Evolutionary conservation across 2,797 vertebrate genomes (phyloP).

Genomic region (Pempheris klunzingeri): DNA sequence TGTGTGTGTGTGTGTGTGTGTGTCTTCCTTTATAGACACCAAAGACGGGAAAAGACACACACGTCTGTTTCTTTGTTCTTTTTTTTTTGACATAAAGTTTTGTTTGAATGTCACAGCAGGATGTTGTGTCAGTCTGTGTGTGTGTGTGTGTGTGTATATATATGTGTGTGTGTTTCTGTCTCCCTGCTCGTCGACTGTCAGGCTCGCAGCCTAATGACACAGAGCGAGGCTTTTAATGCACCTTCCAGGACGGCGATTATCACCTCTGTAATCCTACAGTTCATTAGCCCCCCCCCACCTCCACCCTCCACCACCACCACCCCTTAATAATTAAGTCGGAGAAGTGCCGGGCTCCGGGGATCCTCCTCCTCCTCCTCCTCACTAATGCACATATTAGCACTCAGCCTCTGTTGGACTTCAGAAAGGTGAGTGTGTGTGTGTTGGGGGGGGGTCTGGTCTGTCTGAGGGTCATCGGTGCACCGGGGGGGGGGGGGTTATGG

Average conservation of each 20-base stretch:
- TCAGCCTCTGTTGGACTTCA: slow-evolving; percentile 64
- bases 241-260: slow-evolving; percentile 80
- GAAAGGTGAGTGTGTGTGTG: slow-evolving; percentile 51
- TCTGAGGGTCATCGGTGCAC: not conserved
- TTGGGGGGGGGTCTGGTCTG: slow-evolving; percentile 18
- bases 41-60: too few relatives aligned
- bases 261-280: slow-evolving; percentile 82
- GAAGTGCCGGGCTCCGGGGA: slow-evolving; percentile 68
- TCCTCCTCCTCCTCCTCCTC: slow-evolving; percentile 31
- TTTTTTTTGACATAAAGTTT: too few relatives aligned
- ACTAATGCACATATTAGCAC: slow-evolving; percentile 78
- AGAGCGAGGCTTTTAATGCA: slow-evolving; percentile 78
- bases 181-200: slow-evolving; percentile 43
- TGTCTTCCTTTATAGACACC: too few relatives aligned
- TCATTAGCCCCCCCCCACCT: slow-evolving; percentile 75
- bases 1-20: too few relatives aligned
- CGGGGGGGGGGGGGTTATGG: slow-evolving; percentile 21
- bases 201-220: slow-evolving; percentile 67
- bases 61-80: too few relatives aligned
- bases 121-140: not conserved
- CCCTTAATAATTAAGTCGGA: slow-evolving; percentile 79
- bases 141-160: not conserved
- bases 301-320: too few relatives aligned
- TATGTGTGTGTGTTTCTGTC: not conserved
- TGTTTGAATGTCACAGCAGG: too few relatives aligned